Base-by-base conservation (phyloP, 2,797 vertebrate genomes). In the Garrulus glandarius region DNA sequence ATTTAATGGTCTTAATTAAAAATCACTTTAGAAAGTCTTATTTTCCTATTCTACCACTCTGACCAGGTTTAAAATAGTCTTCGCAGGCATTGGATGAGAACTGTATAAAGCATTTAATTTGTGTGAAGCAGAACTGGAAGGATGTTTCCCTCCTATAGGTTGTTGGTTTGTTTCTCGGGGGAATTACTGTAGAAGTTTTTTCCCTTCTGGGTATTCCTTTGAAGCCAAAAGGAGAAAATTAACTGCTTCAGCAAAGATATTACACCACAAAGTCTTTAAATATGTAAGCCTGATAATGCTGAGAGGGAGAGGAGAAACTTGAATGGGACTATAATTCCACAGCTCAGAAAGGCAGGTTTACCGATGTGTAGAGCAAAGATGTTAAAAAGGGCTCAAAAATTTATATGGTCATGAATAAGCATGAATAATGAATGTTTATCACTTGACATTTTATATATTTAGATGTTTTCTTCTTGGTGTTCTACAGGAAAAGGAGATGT, bases 1-100 rank as follows among this genome's bases (percentile, higher is more conserved):
- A 55, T 81, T 88, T 81, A 22, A 44, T 39, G 39, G 3, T 55
- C n/a, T 87, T 88, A 83, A 75, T 87, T 83, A 74, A 83, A 79
- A 74, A 32, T 74, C 65, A n/a, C 22, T 17, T 30, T 1, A 5
- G 23, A 79, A 83, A 77, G 14, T 92, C 19, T 14, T 76, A 22
- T 82, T 93, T 95, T 93, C 60, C 44, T 87, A 57, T 91, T 92
- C 61, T 95, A 61, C 39, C 63, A 37, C 82, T 87, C 63, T 81
- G 75, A 39, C 27, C 76, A 77, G 37, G 46, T 84, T 92, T 95
- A 56, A 82, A 89, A 53, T 21, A 49, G 14, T 56, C 77, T 79
- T 96, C 32, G 53, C 32, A 78, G 76, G 32, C 36, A 34, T 34
- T 46, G 26, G 36, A 32, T 74, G 50, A 89, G 47, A 88, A 39